These are phyloP conservation scores for Cantharis lateralis DNA, from an alignment of 2,888 invertebrate species.

Conservation along the genomic window DNA sequence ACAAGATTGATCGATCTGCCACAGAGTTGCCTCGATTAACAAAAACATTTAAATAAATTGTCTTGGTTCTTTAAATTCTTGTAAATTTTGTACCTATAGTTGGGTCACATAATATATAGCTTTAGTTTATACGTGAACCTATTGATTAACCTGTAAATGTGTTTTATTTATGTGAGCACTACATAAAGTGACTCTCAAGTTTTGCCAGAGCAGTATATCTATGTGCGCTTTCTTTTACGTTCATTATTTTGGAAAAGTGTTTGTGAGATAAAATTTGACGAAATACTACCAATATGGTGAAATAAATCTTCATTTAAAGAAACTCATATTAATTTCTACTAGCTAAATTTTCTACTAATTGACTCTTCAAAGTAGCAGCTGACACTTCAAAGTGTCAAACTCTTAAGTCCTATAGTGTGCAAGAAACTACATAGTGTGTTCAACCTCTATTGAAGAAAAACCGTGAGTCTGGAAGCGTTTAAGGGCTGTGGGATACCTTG, in stretches of 20 bases:
- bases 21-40: neutral
- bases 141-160: neutral
- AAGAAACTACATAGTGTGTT: no score
- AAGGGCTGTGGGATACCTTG: no score
- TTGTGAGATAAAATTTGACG: neutral
- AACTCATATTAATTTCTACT: no score
- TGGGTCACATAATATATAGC: neutral
- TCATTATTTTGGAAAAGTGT: neutral
- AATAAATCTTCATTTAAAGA: no score
- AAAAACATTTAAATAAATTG: neutral
- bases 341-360: no score
- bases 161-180: neutral
- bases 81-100: neutral
- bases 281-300: neutral
- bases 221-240: neutral
- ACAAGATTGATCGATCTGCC: neutral
- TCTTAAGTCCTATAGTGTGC: no score
- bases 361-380: no score
- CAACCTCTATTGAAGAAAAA: no score
- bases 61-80: neutral
- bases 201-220: neutral
- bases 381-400: no score
- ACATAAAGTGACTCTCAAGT: neutral
- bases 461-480: no score
- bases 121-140: neutral